These are phyloP conservation scores for Copidosoma aretas DNA, from an alignment of 2,888 invertebrate genomes.

Conservation along the genomic window DNA sequence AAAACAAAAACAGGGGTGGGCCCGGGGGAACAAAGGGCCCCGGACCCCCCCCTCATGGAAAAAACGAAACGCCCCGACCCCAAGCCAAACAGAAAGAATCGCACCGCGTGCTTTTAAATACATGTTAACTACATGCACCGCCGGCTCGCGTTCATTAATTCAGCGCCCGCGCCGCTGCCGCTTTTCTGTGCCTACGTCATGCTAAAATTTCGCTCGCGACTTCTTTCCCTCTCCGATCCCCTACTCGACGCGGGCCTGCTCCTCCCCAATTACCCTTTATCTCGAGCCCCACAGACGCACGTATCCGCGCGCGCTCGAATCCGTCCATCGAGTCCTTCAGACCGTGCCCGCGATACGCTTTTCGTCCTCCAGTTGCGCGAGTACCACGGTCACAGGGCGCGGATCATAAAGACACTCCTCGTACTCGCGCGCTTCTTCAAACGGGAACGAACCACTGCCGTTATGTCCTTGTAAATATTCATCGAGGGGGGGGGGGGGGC, in stretches of 20 bases:
- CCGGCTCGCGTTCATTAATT: neutral
- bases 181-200: no score
- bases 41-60: no score
- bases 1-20: no score
- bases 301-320: no score
- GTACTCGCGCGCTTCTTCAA: slow-evolving; percentile 16
- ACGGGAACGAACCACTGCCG: slow-evolving; percentile 38
- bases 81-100: no score
- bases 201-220: slow-evolving; percentile 20
- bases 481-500: slow-evolving; percentile 29
- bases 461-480: slow-evolving; percentile 46
- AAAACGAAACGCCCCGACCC: no score
- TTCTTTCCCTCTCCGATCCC: slow-evolving; percentile 25
- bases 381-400: slow-evolving; percentile 13
- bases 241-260: neutral
- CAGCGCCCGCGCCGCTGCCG: no score
- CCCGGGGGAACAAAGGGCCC: no score
- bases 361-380: slow-evolving; percentile 35
- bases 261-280: no score
- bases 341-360: slow-evolving; percentile 10
- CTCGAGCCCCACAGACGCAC: no score
- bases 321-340: no score
- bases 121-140: neutral
- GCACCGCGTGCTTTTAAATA: no score
- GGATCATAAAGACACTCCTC: slow-evolving; percentile 41